Evolutionary conservation across 2,797 vertebrate genomes (phyloP).

Genomic region (Sphenopsis melanotis): DNA sequence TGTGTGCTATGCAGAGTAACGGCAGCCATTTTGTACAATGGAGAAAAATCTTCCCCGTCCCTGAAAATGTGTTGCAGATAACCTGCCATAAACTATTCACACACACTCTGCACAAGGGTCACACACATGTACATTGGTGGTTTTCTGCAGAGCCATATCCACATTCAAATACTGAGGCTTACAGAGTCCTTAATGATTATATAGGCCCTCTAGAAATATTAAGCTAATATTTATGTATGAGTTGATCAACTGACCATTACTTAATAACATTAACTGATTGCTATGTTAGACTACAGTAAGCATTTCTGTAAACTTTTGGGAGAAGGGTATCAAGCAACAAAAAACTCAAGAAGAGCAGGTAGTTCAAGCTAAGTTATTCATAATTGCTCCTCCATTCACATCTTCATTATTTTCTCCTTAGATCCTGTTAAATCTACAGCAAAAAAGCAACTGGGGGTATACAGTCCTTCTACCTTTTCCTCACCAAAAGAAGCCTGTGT

Average conservation of each 20-base stretch:
- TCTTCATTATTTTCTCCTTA: neutral
- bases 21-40: neutral
- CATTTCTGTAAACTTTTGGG: conserved; percentile 29
- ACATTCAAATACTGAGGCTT: conserved; percentile 22
- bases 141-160: conserved; percentile 10
- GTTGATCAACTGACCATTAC: conserved; percentile 10
- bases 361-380: conserved; percentile 2
- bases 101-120: neutral
- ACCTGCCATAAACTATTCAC: neutral
- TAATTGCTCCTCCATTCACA: neutral
- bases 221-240: conserved; percentile 44
- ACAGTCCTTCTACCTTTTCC: neutral
- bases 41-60: neutral
- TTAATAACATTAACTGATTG: neutral
- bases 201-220: conserved; percentile 6
- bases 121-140: neutral
- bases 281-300: conserved; percentile 42
- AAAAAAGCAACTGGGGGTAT: neutral
- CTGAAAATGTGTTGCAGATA: neutral
- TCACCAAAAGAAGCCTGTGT: neutral
- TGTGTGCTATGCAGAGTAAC: neutral
- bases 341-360: neutral
- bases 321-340: neutral
- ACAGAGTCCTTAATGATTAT: conserved; percentile 28
- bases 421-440: neutral